These are phyloP conservation scores for Clivina fossor DNA, from an alignment of 2,888 invertebrate genomes.

Conservation along the genomic window DNA sequence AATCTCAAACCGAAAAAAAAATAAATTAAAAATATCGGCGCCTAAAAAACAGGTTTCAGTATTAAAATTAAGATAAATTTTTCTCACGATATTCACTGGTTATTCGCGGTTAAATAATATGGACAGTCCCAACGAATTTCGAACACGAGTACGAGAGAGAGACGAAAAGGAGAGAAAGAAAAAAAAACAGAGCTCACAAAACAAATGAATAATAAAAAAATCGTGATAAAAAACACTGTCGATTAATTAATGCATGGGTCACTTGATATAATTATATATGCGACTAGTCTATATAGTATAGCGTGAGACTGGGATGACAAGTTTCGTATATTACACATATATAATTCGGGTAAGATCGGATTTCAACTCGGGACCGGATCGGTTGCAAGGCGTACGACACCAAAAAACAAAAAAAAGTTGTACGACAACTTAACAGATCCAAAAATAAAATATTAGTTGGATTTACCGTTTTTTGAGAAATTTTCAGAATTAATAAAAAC, in stretches of 20 bases:
- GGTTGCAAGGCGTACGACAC: slow-evolving; percentile 11
- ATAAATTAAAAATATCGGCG: slow-evolving; percentile 11
- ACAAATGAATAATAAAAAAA: too few species aligned
- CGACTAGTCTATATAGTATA: slow-evolving; percentile 11
- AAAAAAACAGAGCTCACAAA: too few species aligned
- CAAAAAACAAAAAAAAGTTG: too few species aligned
- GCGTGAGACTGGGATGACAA: slow-evolving; percentile 27
- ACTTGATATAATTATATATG: slow-evolving; percentile 20
- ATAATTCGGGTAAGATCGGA: slow-evolving; percentile 8
- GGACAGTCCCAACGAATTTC: too few species aligned
- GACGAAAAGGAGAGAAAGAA: slow-evolving; percentile 2
- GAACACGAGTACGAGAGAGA: too few species aligned
- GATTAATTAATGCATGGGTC: slow-evolving; percentile 31
- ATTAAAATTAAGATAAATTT: slow-evolving; percentile 20
- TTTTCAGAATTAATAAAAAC: too few species aligned
- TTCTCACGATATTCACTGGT: slow-evolving; percentile 30
- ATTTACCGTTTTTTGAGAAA: too few species aligned
- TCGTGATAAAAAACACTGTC: slow-evolving; percentile 22
- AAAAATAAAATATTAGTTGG: too few species aligned
- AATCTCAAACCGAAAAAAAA: slow-evolving; percentile 13
- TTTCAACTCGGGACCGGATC: slow-evolving; percentile 8
- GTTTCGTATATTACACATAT: too few species aligned
- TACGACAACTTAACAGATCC: too few species aligned
- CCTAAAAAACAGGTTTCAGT: slow-evolving; percentile 22
- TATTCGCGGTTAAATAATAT: slow-evolving; percentile 17